phyloP scores from a whole-genome alignment of 1,140 invertebrate genomes.

The Scaptomyza montana region DNA sequence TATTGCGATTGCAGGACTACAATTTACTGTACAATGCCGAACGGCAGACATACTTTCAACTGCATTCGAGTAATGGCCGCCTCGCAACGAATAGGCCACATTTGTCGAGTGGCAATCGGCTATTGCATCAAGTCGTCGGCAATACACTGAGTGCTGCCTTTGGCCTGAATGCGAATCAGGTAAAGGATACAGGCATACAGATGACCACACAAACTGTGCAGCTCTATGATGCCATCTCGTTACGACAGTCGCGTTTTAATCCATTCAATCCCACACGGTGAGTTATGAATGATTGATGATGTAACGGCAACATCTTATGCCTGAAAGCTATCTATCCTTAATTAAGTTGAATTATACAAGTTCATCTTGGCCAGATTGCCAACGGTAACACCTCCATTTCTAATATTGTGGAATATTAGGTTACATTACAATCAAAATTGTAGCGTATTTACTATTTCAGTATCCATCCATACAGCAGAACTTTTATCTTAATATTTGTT shows the following conservation, averaged over 20 bases:
- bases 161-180: constrained; percentile 58
- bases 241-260: constrained; percentile 74
- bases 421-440: too few species aligned
- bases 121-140: constrained; percentile 66
- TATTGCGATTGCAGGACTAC: constrained; percentile 76
- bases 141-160: constrained; percentile 70
- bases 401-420: too few species aligned
- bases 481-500: background rate
- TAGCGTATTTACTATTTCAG: too few species aligned
- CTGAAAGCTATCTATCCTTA: background rate
- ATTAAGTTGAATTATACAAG: background rate
- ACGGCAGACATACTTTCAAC: constrained; percentile 74
- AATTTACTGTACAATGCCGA: constrained; percentile 79
- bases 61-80: constrained; percentile 52
- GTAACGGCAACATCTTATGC: background rate
- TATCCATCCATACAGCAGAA: too few species aligned
- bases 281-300: constrained; percentile 31
- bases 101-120: constrained; percentile 27
- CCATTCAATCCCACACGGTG: constrained; percentile 80
- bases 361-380: background rate
- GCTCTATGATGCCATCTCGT: constrained; percentile 71
- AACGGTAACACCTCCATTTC: too few species aligned
- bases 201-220: constrained; percentile 60
- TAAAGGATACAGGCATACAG: constrained; percentile 5
- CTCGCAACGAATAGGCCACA: background rate